Evolutionary conservation across 2,113 vertebrate species (phyloP).

Genomic region (Cichladusa arquata): DNA sequence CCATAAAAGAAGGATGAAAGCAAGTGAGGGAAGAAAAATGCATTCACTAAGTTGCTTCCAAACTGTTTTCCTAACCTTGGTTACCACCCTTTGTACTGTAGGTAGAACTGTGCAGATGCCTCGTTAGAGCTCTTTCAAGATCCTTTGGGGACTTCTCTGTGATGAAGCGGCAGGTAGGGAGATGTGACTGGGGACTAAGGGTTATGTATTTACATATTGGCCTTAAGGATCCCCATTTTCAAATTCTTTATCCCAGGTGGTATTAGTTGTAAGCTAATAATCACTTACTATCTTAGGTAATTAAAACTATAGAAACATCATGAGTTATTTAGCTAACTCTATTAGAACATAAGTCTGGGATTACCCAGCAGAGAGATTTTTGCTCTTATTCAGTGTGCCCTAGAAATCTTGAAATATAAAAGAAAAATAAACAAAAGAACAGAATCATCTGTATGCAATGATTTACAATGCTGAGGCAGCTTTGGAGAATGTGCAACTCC

Average conservation of each 20-base stretch:
- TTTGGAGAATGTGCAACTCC: background rate
- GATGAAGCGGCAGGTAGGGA: background rate
- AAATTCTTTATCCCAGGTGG: background rate
- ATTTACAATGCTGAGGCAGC: background rate
- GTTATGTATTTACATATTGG: background rate
- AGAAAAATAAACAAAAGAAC: background rate
- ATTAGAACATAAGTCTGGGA: background rate
- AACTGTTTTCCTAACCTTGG: background rate
- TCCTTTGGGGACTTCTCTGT: background rate
- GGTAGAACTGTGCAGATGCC: background rate
- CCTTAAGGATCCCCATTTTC: background rate
- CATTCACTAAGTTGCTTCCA: background rate
- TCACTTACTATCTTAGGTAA: background rate
- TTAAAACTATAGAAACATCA: background rate
- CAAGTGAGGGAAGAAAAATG: background rate
- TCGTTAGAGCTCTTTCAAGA: background rate
- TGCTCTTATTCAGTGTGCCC: background rate
- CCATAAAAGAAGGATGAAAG: background rate
- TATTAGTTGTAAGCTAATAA: background rate
- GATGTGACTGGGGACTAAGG: background rate
- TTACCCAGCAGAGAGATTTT: background rate
- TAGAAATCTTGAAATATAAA: background rate
- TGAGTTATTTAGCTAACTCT: background rate
- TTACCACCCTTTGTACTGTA: background rate
- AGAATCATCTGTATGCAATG: background rate